These are phyloP conservation scores for Dioctria rufipes DNA, from an alignment of 2,888 invertebrate species.

Conservation along the genomic window DNA sequence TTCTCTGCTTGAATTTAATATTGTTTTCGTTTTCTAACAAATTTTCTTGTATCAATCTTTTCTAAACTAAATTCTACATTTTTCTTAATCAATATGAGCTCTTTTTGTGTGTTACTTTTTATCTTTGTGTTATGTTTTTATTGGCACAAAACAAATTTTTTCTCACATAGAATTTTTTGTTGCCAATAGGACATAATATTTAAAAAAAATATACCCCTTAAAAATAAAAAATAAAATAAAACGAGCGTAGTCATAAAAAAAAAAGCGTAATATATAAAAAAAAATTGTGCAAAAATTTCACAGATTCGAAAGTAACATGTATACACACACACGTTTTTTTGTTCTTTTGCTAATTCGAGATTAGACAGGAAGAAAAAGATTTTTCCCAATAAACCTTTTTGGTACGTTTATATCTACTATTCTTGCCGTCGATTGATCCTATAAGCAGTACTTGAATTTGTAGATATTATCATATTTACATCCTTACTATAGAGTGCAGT, in stretches of 20 bases:
- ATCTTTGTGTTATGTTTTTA: conserved; percentile 15
- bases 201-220: not conserved
- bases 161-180: conserved; percentile 40
- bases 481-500: conserved; percentile 9
- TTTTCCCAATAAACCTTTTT: conserved; percentile 23
- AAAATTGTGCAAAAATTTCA: conserved; percentile 29
- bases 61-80: conserved; percentile 52
- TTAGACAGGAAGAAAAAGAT: conserved; percentile 6
- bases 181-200: conserved; percentile 36
- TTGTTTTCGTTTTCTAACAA: conserved; percentile 31
- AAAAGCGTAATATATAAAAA: not conserved
- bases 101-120: conserved; percentile 18
- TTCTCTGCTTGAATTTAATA: conserved; percentile 48
- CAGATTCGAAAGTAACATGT: conserved; percentile 7
- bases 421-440: conserved; percentile 12
- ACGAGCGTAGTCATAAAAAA: not conserved
- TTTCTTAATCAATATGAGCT: conserved; percentile 48
- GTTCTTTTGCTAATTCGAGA: conserved; percentile 21
- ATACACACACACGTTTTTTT: not conserved
- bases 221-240: not conserved
- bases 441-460: not conserved
- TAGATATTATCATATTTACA: conserved; percentile 27
- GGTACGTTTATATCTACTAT: conserved; percentile 36
- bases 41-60: conserved; percentile 50
- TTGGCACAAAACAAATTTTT: conserved; percentile 49